Percentiles rank a stretch among this genome's conserved stretches.
phyloP scores from a whole-genome alignment of 2,113 vertebrate species.

The Sula dactylatra region DNA sequence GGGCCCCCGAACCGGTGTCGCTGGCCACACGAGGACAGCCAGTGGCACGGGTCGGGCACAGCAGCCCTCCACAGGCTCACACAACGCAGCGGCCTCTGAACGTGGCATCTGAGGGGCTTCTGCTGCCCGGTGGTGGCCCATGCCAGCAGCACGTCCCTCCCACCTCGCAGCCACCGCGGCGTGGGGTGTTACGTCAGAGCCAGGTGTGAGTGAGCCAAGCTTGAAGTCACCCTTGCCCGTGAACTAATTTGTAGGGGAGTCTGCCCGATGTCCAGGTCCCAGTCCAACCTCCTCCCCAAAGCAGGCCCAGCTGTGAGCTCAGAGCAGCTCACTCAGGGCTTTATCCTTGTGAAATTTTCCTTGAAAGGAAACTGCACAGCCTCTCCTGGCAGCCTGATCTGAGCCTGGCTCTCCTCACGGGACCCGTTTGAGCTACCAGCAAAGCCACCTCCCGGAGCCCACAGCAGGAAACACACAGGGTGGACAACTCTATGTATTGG shows the following conservation, averaged over 20 bases:
- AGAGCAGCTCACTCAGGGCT: background rate
- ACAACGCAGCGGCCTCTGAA: background rate
- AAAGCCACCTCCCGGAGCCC: background rate
- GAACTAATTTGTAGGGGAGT: background rate
- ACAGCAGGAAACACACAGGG: background rate
- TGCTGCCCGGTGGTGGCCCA: background rate
- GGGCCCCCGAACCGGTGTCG: accelerated
- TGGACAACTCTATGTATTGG: background rate
- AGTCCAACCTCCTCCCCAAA: background rate
- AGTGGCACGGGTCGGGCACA: accelerated
- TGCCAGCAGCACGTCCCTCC: background rate
- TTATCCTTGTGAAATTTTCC: background rate
- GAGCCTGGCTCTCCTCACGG: background rate
- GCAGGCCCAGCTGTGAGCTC: background rate
- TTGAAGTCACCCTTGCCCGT: background rate
- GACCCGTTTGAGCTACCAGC: background rate
- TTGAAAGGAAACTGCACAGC: background rate
- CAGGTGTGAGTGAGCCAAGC: background rate
- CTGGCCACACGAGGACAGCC: background rate
- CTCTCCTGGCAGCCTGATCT: background rate
- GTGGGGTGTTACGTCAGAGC: background rate
- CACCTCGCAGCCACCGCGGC: accelerated
- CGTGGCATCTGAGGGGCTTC: background rate
- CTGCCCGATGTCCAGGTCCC: background rate
- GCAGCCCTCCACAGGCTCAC: background rate